Base-by-base conservation (phyloP, 1,140 invertebrate genomes). In the Spodoptera frugiperda region DNA sequence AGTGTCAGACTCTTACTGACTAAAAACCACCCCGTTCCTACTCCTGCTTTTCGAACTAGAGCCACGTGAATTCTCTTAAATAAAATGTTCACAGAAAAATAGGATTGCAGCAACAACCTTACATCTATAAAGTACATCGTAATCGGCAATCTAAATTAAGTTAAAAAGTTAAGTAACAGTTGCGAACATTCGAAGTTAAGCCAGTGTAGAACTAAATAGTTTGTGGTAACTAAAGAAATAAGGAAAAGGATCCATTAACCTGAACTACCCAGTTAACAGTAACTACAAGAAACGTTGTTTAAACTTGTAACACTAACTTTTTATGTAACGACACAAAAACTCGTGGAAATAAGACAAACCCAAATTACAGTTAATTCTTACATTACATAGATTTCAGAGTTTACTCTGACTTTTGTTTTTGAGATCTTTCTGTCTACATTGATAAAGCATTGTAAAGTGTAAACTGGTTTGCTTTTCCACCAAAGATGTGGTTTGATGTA, bases 221-320 rank as follows among this genome's bases (percentile, higher is more conserved):
- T 57, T 57, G 12, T 3, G 21, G 54, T 1, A 46, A 70, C 14
- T 70, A 6, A 30, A 15, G 14, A 14, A 70, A 30, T 30, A 54
- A 70, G 53, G 12, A 48, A 33, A 68, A 68, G 25, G 14, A 51
- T 53, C 46, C 65, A 68, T 68, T 53, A 53, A 51, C 46, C 25
- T 51, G 25, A 54, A 39, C 10, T 14, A 70, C 49, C 21, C 33
- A 51, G 25, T 33, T 53, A 11, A 63, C n/a, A 44, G 59, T 4
- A 63, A 19, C 9, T n/a, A 33, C 25, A 53, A 70, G 21, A 70
- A 70, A 33, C n/a, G 25, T n/a, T 25, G n/a, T 53, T 53, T 30
- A 54, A 70, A 54, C 49, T 70, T 33, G n/a, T 33, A 39, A 70
- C 49, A 15, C 12, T 39, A 70, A 51, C 12, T 70, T 54, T 70